Conservation (phyloP, 2,888 invertebrate species). For the Nymphalis polychloros region DNA sequence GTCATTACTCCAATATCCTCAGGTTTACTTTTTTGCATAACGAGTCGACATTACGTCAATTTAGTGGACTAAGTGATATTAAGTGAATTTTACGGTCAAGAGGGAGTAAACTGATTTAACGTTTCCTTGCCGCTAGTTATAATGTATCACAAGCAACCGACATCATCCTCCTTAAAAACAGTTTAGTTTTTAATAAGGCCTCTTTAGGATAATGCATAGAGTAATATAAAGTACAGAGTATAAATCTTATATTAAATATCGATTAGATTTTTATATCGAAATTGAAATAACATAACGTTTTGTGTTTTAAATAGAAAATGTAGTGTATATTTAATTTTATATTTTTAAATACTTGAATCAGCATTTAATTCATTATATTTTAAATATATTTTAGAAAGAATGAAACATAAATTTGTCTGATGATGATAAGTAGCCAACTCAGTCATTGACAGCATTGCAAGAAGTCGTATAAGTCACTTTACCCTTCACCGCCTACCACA, state of each 20-base stretch:
- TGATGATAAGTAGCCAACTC: no score
- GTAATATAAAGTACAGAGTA: conserved; percentile 45
- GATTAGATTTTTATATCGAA: no score
- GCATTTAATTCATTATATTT: no score
- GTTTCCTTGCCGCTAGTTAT: conserved; percentile 73
- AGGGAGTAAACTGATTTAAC: conserved; percentile 64
- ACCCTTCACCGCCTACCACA: no score
- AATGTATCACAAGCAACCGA: conserved; percentile 70
- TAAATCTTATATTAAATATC: neutral
- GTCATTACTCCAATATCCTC: conserved; percentile 26
- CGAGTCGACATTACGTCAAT: conserved; percentile 52
- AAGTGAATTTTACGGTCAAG: conserved; percentile 34
- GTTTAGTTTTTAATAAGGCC: conserved; percentile 71
- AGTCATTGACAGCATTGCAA: no score
- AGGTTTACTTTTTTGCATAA: conserved; percentile 28
- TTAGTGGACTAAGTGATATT: conserved; percentile 66
- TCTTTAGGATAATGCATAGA: conserved; percentile 62
- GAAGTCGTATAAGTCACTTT: no score
- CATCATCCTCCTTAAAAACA: conserved; percentile 55
- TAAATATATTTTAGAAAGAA: no score
- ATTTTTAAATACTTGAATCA: no score
- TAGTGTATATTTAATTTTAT: no score
- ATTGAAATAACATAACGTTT: no score
- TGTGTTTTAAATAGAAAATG: no score
- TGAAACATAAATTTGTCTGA: no score